Conservation (phyloP, 1,140 invertebrate species). For the Drosophila tropicalis region DNA sequence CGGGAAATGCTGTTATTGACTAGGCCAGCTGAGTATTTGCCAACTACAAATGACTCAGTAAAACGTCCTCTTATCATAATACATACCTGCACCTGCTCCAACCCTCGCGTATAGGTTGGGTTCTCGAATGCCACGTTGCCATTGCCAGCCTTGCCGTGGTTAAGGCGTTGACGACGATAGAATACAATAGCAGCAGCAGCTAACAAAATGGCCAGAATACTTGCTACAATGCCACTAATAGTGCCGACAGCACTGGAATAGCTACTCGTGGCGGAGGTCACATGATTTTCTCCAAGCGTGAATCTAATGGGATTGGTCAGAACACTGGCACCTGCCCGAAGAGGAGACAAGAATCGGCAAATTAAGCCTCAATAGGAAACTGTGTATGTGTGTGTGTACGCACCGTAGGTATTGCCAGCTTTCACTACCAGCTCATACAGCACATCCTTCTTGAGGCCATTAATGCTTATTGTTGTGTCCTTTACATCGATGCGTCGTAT, state of each 20-base stretch:
- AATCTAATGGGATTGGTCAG: slow-evolving; percentile 89
- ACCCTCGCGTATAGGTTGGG: slow-evolving; percentile 91
- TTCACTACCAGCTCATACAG: slow-evolving; percentile 92
- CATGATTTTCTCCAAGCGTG: slow-evolving; percentile 88
- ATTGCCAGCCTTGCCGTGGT: slow-evolving; percentile 83
- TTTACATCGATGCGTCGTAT: slow-evolving; percentile 89
- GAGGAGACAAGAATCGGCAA: slow-evolving; percentile 52
- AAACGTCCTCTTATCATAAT: slow-evolving; percentile 29
- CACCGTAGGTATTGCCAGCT: slow-evolving; percentile 89
- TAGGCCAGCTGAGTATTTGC: neutral
- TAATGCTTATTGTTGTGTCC: slow-evolving; percentile 87
- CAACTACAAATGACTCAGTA: slow-evolving; percentile 13
- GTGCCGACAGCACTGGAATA: slow-evolving; percentile 85
- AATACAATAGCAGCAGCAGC: slow-evolving; percentile 87
- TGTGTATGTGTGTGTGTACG: slow-evolving; percentile 38
- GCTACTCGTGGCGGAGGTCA: slow-evolving; percentile 85
- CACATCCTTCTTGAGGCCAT: slow-evolving; percentile 88
- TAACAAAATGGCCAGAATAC: slow-evolving; percentile 87
- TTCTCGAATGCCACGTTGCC: slow-evolving; percentile 92
- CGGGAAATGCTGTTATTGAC: neutral
- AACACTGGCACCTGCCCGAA: slow-evolving; percentile 87
- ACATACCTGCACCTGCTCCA: slow-evolving; percentile 88
- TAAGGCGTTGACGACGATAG: slow-evolving; percentile 86
- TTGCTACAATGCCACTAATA: slow-evolving; percentile 87
- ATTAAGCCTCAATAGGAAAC: slow-evolving; percentile 47